A percentile compares a stretch with the other conserved stretches of the same genome.
Evolutionary conservation across 2,113 vertebrate species (phyloP).

Genomic region (Urocolius indicus): DNA sequence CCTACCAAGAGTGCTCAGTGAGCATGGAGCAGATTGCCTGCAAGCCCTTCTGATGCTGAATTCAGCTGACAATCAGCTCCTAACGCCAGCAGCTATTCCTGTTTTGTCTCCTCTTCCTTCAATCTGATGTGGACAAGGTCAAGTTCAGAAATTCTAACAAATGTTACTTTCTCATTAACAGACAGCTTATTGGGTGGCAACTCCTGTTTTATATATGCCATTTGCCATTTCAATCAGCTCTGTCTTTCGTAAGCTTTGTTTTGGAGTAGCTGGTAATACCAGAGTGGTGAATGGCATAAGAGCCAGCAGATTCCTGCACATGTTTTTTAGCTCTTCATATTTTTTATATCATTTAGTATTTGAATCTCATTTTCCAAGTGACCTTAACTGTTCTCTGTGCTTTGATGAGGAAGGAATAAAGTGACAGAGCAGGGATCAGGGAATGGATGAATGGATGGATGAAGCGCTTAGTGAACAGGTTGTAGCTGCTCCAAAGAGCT

Average conservation of each 20-base stretch:
- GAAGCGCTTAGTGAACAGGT: not conserved
- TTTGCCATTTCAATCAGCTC: not conserved
- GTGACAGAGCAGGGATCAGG: not conserved
- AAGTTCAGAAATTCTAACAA: slow-evolving; percentile 36
- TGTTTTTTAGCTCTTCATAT: not conserved
- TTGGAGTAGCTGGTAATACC: not conserved
- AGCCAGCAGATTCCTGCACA: not conserved
- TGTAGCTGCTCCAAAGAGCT: not conserved
- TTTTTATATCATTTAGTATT: not conserved
- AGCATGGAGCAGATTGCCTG: not conserved
- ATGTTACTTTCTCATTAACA: slow-evolving; percentile 42
- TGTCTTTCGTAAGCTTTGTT: not conserved
- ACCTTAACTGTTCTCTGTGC: not conserved
- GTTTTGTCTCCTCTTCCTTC: slow-evolving; percentile 19
- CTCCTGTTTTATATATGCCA: not conserved
- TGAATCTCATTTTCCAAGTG: not conserved
- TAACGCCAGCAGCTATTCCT: slow-evolving; percentile 52
- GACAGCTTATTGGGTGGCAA: not conserved
- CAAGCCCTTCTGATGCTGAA: not conserved
- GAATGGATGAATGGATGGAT: not conserved
- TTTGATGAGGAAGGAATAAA: not conserved
- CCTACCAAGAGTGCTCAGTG: not conserved
- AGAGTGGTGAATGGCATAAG: not conserved
- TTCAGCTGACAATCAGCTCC: slow-evolving; percentile 51
- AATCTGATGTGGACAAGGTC: slow-evolving; percentile 17